Conservation (phyloP, 2,888 invertebrate genomes). For the Cheilosia variabilis region DNA sequence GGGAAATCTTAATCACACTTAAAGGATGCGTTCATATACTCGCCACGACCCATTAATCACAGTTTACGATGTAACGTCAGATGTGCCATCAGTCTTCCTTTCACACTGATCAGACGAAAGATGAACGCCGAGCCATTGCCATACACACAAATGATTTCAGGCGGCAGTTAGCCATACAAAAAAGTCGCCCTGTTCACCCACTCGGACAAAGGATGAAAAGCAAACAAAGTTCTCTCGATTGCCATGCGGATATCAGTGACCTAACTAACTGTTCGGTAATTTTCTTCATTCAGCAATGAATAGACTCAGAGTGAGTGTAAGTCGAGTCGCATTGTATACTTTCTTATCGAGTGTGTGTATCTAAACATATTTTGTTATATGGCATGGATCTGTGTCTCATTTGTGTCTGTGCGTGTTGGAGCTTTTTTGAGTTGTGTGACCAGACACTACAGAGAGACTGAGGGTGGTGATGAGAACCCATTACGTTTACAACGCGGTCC, state of each 20-base stretch:
- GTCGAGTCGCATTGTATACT: not conserved
- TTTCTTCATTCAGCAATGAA: slow-evolving; percentile 20
- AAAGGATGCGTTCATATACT: slow-evolving; percentile 2
- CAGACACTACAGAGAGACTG: slow-evolving; percentile 16
- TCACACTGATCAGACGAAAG: not conserved
- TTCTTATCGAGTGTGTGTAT: slow-evolving; percentile 36
- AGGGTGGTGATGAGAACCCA: slow-evolving; percentile 25
- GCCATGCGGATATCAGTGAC: slow-evolving; percentile 41
- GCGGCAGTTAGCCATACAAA: not conserved
- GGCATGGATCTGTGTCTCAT: not conserved
- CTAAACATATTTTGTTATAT: slow-evolving; percentile 20
- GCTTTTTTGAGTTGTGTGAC: not conserved
- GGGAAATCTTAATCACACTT: slow-evolving; percentile 16
- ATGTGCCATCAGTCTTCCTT: slow-evolving; percentile 33
- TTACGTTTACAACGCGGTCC: slow-evolving; percentile 8
- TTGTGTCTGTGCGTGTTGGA: slow-evolving; percentile 10
- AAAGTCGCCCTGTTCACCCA: slow-evolving; percentile 19
- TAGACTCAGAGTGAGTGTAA: not conserved
- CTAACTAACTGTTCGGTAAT: slow-evolving; percentile 37
- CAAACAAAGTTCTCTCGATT: slow-evolving; percentile 6
- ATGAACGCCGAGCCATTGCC: not conserved
- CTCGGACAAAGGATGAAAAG: slow-evolving; percentile 7
- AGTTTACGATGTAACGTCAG: slow-evolving; percentile 4
- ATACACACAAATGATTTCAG: not conserved
- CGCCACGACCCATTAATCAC: slow-evolving; percentile 51